Base-by-base conservation (phyloP, 2,888 invertebrate species). In the Agriopis marginaria region DNA sequence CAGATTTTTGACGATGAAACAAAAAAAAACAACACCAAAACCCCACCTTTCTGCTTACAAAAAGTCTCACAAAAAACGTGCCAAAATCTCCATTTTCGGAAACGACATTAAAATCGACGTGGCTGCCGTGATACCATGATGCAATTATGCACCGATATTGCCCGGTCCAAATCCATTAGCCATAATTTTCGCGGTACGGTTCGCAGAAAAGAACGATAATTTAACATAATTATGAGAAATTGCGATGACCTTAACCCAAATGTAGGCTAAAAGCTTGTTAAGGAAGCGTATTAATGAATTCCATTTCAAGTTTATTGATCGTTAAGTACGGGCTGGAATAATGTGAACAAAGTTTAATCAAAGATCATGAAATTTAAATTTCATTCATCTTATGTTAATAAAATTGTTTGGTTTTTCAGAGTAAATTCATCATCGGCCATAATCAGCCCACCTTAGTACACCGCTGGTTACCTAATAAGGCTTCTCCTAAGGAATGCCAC, bases 101-200 rank as follows among this genome's bases (percentile, higher is more conserved):
- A 75, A 74, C 70, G 11, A 77, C 79, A 82, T 84, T 84, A 85
- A 84, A 84, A 80, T 82, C 79, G 83, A 82, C 79, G 82, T 42
- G 77, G 67, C 66, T 66, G 45, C 75, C 75, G 77, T 76, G 77
- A 80, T 69, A 76, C 74, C 73, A 63, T 86, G 84, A 91, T 91
- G 89, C 88, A 90, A 92, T 92, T 90, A 91, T 88, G 89, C 87
- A 86, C 83, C 90, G 82, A 90, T 91, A 90, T 91, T 83, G 89
- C 85, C 72, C 73, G 77, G 84, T 83, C 78, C 84, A 80, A 86
- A 89, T 90, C 91, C 90, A 92, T 91, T 92, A 92, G 82, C 83
- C 80, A 82, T 86, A 84, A 89, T 88, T 87, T 86, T 83, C 81
- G 78, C 70, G 71, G 71, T 80, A 82, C 75, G 71, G 77, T 81